phyloP scores from a whole-genome alignment of 2,797 vertebrate genomes.

The Hemibagrus guttatus region DNA sequence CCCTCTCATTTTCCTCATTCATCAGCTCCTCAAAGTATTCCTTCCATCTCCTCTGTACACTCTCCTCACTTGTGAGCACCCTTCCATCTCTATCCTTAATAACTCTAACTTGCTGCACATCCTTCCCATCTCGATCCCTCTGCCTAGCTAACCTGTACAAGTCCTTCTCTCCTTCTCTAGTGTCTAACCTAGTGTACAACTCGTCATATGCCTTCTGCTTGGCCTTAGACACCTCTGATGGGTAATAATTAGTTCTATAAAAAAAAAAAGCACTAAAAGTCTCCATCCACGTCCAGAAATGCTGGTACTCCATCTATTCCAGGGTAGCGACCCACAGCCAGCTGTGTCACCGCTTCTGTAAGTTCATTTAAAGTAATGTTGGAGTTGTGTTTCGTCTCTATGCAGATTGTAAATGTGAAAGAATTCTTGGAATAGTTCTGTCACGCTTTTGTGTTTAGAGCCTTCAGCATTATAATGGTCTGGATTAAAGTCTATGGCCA shows the following conservation, averaged over 20 bases:
- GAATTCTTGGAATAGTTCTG: background rate
- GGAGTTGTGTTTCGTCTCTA: background rate
- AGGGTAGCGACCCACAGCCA: background rate
- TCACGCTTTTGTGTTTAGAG: background rate
- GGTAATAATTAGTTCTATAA: background rate
- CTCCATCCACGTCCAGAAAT: background rate
- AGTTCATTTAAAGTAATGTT: background rate
- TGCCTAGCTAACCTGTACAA: no score
- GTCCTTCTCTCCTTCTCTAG: no score
- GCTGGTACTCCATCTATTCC: background rate
- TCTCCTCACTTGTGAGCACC: no score
- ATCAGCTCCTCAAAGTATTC: no score
- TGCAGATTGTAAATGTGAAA: background rate
- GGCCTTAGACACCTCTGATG: no score
- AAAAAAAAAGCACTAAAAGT: background rate
- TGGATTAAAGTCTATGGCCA: constrained; percentile 30
- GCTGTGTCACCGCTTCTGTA: background rate
- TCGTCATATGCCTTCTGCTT: no score
- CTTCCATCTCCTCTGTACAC: no score
- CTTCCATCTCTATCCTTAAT: no score
- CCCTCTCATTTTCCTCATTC: no score
- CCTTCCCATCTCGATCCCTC: no score
- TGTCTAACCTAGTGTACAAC: no score
- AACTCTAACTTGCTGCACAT: no score
- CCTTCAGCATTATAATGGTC: background rate